Evolutionary conservation across 37 sponge, comb jelly and placozoan species (phyloP).

Genomic region (Beroe ovata): DNA sequence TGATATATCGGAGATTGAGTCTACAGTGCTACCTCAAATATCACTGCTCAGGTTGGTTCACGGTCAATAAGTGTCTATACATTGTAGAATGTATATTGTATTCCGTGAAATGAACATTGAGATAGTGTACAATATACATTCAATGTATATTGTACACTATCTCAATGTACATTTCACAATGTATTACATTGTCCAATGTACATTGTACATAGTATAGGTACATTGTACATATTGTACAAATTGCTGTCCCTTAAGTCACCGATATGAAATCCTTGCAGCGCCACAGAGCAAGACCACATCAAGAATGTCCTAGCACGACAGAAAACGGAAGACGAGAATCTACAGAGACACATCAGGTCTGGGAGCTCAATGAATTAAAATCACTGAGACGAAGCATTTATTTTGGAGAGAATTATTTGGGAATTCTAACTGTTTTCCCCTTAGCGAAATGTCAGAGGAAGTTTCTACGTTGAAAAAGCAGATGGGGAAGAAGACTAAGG

Average conservation of each 20-base stretch:
- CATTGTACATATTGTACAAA: no score
- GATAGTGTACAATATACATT: no score
- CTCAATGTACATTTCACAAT: no score
- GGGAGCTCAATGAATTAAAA: not conserved
- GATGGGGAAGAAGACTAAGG: not conserved
- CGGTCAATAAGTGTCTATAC: no score
- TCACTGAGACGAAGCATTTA: no score
- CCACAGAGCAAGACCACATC: constrained; percentile 57
- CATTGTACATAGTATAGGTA: no score
- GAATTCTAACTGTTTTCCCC: no score
- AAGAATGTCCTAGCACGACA: constrained; percentile 61
- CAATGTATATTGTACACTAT: no score
- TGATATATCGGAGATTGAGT: constrained; percentile 43
- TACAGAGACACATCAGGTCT: constrained; percentile 16
- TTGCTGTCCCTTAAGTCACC: not conserved
- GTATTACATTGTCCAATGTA: no score
- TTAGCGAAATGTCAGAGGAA: not conserved
- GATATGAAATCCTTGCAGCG: not conserved
- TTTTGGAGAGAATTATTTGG: no score
- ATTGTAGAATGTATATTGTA: no score
- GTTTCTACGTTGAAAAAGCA: not conserved
- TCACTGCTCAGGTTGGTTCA: constrained; percentile 48
- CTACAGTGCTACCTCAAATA: constrained; percentile 28
- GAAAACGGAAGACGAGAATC: constrained; percentile 45
- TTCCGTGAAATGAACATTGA: no score